phyloP scores from a whole-genome alignment of 35 echinoderm and acorn worm species.

The Hemicentrotus pulcherrimus region DNA sequence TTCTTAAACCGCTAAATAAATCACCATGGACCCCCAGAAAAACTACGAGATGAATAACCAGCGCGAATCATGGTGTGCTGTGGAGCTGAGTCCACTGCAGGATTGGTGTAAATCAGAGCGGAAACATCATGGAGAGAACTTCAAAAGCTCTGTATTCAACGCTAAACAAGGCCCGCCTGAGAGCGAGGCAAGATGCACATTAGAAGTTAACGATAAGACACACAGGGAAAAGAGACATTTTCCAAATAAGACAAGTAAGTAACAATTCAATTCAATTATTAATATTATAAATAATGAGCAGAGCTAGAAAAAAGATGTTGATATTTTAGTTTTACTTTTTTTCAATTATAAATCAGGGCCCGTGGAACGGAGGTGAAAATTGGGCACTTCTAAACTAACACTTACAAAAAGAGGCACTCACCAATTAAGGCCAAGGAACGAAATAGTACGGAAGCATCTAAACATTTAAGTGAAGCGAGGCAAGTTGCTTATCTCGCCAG shows the following conservation, averaged over 20 bases:
- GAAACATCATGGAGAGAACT: conserved; percentile 79
- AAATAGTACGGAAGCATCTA: no score
- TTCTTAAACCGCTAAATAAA: not conserved
- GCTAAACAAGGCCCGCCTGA: conserved; percentile 70
- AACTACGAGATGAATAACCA: conserved; percentile 87
- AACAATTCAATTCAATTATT: not conserved
- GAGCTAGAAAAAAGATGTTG: no score
- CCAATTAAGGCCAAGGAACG: no score
- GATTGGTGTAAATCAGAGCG: conserved; percentile 86
- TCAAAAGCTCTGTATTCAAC: conserved; percentile 89
- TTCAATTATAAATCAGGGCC: no score
- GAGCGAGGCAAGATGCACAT: conserved; percentile 89
- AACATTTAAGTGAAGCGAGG: no score
- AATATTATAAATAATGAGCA: no score
- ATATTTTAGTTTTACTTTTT: no score
- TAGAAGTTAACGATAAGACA: conserved; percentile 86
- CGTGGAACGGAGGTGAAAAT: no score
- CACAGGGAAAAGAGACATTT: conserved; percentile 91
- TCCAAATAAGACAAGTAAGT: conserved; percentile 91
- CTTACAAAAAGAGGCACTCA: no score
- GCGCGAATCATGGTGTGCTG: conserved; percentile 96
- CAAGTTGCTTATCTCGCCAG: no score
- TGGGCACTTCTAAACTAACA: no score
- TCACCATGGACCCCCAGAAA: conserved; percentile 59
- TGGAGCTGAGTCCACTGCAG: conserved; percentile 81